Base-by-base conservation (phyloP, 2,797 vertebrate genomes). In the Microchirus variegatus region DNA sequence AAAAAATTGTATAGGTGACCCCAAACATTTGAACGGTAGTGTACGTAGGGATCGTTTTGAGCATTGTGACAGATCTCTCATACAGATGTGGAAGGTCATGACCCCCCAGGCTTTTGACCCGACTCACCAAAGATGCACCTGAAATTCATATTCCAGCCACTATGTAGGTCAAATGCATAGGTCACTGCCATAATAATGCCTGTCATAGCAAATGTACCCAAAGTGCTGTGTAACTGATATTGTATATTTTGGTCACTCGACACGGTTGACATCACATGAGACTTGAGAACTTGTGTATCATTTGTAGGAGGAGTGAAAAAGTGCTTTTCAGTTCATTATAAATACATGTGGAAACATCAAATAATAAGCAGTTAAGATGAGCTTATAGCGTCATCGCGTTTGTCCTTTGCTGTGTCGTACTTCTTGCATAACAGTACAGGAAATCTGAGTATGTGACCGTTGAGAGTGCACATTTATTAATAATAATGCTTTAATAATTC, bases 91-190 rank as follows among this genome's bases (percentile, higher is more conserved):
- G 52, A 63, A 52, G 54, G 59, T 64, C 12, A 9, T 40, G 63
- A 77, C 60, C 45, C 60, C 45, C 26, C 4, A 0, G 56, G 67
- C 1, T 2, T 58, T 61, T 59, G 71, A 73, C 55, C 71, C 61
- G 52, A 62, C 63, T 73, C 62, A 73, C 36, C 8, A 63, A 63
- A 58, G 66, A 63, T 18, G 13, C 42, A 75, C 58, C 54, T 49
- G 63, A 73, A 52, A 64, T 70, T 83, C 41, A 69, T 40, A 48
- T 55, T 44, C 61, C 40, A 17, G 53, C 9, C 19, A 53, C 37
- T 49, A 78, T 67, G 58, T 61, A 59, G 67, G 61, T 80, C 63
- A 63, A 6, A 64, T 64, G 56, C 45, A 16, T 36, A 54, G 64
- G 61, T 71, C 58, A 51, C 9, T 15, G 56, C 37, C n/a, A 2